These are phyloP conservation scores for Notothenia rossii DNA, from an alignment of 2,113 vertebrate species.

Conservation along the genomic window DNA sequence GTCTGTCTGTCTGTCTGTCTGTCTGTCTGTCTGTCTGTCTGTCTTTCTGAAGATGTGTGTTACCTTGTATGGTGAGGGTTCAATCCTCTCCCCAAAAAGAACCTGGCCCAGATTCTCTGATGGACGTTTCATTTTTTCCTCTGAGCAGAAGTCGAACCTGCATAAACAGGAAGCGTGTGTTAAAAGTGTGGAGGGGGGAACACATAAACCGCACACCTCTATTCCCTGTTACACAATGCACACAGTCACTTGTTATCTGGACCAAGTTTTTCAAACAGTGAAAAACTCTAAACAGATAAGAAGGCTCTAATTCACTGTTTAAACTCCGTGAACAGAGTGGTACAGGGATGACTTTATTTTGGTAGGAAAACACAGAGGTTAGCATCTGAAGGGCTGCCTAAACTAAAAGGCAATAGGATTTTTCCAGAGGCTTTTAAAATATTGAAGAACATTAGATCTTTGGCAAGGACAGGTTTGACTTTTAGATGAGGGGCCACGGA, in stretches of 20 bases:
- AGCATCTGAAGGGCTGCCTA: too few relatives aligned
- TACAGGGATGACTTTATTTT: too few relatives aligned
- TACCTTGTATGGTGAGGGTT: conserved; percentile 94
- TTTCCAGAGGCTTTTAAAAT: too few relatives aligned
- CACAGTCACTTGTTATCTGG: not conserved
- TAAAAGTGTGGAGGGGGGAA: not conserved
- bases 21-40: not conserved
- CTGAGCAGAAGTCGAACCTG: conserved; percentile 95
- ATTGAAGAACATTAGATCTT: too few relatives aligned
- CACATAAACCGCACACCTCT: not conserved
- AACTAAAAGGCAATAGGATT: too few relatives aligned
- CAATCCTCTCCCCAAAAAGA: conserved; percentile 94
- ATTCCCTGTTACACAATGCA: not conserved
- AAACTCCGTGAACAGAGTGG: too few relatives aligned
- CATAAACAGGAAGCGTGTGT: not conserved
- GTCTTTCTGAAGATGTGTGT: not conserved
- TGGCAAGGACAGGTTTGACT: too few relatives aligned
- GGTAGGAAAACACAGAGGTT: too few relatives aligned
- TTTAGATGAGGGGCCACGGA: too few relatives aligned
- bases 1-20: not conserved
- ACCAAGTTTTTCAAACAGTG: not conserved
- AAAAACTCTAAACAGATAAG: not conserved
- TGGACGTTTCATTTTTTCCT: conserved; percentile 87
- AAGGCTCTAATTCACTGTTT: not conserved
- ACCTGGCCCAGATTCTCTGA: conserved; percentile 97